Evolutionary conservation across 2,797 vertebrate species (phyloP).

Genomic region (Gallirallus australis): DNA sequence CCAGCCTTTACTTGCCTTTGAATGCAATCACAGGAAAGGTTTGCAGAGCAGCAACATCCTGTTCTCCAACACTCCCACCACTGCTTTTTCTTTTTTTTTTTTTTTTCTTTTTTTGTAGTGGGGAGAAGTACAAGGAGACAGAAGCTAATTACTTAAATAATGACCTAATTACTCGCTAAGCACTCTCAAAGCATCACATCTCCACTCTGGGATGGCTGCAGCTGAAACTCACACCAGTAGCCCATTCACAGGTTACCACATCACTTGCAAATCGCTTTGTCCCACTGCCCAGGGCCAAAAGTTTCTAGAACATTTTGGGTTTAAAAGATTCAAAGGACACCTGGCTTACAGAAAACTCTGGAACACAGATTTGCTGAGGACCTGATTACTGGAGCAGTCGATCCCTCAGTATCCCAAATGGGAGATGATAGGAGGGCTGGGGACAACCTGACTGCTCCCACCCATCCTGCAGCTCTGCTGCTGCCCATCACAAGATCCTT

Average conservation of each 20-base stretch:
- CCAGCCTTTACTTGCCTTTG: neutral
- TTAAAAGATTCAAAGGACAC: neutral
- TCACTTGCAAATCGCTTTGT: neutral
- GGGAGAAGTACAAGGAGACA: neutral
- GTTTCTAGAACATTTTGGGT: neutral
- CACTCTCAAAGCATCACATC: neutral
- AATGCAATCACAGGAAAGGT: neutral
- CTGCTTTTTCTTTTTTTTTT: neutral
- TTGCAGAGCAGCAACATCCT: neutral
- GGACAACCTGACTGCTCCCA: neutral
- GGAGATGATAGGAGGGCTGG: neutral
- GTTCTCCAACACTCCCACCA: neutral
- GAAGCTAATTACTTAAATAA: neutral
- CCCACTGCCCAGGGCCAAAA: neutral
- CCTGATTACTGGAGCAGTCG: neutral
- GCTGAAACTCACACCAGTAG: neutral
- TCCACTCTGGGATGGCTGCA: neutral
- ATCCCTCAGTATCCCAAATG: neutral
- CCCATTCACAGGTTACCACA: neutral
- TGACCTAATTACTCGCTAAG: neutral
- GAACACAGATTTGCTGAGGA: neutral
- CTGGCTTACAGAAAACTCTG: too few species aligned
- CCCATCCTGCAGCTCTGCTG: neutral
- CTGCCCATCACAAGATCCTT: neutral
- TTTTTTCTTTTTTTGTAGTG: neutral